These are phyloP conservation scores for Gonocerus acuteangulatus DNA, from an alignment of 2,888 invertebrate genomes.

Conservation along the genomic window DNA sequence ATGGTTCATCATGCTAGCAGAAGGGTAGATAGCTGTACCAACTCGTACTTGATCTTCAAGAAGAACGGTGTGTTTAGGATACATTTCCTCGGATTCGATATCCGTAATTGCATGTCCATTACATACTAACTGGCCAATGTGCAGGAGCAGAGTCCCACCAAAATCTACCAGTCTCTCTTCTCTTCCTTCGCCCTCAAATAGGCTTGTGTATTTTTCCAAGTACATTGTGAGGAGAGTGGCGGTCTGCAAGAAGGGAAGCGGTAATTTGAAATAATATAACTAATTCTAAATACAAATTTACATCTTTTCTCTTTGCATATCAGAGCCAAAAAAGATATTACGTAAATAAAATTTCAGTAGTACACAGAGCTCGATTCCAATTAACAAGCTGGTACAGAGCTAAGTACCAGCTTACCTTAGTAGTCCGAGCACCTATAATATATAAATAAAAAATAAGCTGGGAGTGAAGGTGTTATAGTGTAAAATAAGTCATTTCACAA, in stretches of 20 bases:
- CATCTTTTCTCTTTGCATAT: too few species aligned
- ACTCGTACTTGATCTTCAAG: conserved; percentile 46
- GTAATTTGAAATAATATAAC: background rate
- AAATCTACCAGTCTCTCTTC: conserved; percentile 49
- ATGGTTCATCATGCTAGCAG: conserved; percentile 87
- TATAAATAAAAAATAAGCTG: too few species aligned
- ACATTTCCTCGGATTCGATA: conserved; percentile 33
- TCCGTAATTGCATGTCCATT: conserved; percentile 65
- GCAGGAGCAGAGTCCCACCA: conserved; percentile 62
- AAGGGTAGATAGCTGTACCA: conserved; percentile 78
- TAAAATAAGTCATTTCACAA: background rate
- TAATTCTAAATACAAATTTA: background rate
- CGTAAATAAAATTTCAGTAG: too few species aligned
- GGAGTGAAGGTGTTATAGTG: too few species aligned
- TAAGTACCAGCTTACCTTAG: too few species aligned
- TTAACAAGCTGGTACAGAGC: too few species aligned
- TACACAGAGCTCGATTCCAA: too few species aligned
- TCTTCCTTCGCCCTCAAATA: conserved; percentile 48
- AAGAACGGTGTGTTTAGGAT: conserved; percentile 32
- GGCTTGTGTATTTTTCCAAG: conserved; percentile 56
- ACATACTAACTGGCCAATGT: conserved; percentile 70
- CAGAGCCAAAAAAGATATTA: too few species aligned
- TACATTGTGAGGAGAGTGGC: conserved; percentile 60
- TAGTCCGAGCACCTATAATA: too few species aligned
- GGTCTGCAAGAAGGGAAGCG: conserved; percentile 49